Base-by-base conservation (phyloP, 2,888 invertebrate species). In the Nomada ferruginata region DNA sequence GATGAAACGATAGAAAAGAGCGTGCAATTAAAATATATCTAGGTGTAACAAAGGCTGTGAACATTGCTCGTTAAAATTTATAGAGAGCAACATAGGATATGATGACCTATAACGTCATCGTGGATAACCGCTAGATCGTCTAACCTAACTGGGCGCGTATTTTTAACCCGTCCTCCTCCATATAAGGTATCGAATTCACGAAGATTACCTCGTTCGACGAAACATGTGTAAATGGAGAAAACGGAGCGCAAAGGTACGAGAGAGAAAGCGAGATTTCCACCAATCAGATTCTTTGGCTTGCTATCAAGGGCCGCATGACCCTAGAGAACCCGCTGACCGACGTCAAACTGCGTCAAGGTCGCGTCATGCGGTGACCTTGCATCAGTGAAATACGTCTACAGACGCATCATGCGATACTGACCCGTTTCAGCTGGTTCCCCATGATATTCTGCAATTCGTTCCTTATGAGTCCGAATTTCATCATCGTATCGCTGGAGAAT, bases 371-470 rank as follows among this genome's bases (percentile, higher is more conserved):
- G 36, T 36, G 85, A 87, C 86, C 87, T 85, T 87, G 80, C 53
- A 42, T 70, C 83, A 57, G 73, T 71, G 69, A 74, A 57, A 59
- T 26, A 76, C 70, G 69, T 63, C 76, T 26, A 20, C 18, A 53
- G 26, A 55, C 52, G 78, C 73, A 76, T 82, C 68, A 71, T 74
- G 71, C 75, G 77, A 91, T 92, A 96, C 96, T 96, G 97, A 99
- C 99, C 98, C 98, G 96, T 96, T 97, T 98, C 89, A 99, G 95
- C 94, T 98, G 98, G 94, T 98, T 98, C 94, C 98, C 97, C 96
- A 98, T 97, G 94, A 99, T 98, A 95, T 99, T 99, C 95, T 98
- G 98, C 94, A 99, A 96, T 95, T 99, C 99, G 94, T 99, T 99
- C 94, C 97, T 97, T 94, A 99, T 99, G 89, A 99, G 97, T 94